Base-by-base conservation (phyloP, 2,113 vertebrate species). In the Apteryx mantelli region DNA sequence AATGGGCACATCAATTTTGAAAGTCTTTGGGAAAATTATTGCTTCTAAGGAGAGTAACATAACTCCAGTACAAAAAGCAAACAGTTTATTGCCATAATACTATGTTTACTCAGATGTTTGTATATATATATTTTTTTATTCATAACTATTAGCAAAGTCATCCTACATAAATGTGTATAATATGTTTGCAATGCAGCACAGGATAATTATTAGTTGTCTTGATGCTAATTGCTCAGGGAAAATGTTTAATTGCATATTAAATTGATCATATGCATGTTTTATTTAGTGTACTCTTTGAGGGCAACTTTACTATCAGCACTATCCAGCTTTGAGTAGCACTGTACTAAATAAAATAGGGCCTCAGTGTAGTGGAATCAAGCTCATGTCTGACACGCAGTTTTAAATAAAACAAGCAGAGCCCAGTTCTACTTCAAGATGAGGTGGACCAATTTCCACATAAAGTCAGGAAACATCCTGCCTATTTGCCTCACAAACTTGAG, bases 141-240 rank as follows among this genome's bases (percentile, higher is more conserved):
- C 91, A 38, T 69, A 91, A 94, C 69, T 96, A 91, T 48, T 92
- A 95, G 66, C 77, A 44, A 95, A 96, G 65, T 75, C 77, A 85
- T 87, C 86, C 81, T 87, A 91, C 91, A 96, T 73, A 95, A 96
- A 91, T 4, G 40, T 3, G 22, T 68, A 78, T 83, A 93, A 89
- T 63, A 82, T 50, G 77, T 82, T 93, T 94, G 73, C 88, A 87
- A 66, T 7, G 1, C 87, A 74, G 50, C 86, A 93, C 65, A 61
- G 61, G 86, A 82, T 94, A 95, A 97, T 95, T 94, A 96, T 93
- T 93, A 95, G 81, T 91, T 96, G 89, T 95, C 89, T 96, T 78
- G 73, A 96, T 96, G 90, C 63, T 96, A 97, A 96, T 86, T 88
- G 77, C 86, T 93, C 86, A 79, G 56, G 77, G 77, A 94, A 97